Conservation (phyloP, 2,888 invertebrate genomes). For the Phanerotoma sp. region DNA sequence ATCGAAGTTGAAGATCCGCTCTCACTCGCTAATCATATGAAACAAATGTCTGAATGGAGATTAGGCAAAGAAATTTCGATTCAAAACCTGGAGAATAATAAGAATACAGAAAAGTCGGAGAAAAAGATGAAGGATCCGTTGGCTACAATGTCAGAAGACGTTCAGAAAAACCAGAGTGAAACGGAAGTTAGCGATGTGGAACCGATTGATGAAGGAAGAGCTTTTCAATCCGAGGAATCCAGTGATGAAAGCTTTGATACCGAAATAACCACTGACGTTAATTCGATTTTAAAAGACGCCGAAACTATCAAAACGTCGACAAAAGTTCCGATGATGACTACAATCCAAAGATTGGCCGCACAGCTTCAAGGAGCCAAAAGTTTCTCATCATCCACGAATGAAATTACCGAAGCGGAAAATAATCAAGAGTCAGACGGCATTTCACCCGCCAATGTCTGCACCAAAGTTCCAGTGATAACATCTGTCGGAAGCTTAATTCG, state of each 20-base stretch:
- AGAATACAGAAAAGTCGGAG: constrained; percentile 33
- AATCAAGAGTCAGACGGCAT: constrained; percentile 14
- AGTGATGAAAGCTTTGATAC: constrained; percentile 48
- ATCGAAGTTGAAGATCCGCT: not conserved
- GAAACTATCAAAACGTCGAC: constrained; percentile 41
- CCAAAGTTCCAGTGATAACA: constrained; percentile 37
- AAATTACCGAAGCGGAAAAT: not conserved
- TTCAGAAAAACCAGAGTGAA: constrained; percentile 38
- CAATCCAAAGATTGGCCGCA: constrained; percentile 54
- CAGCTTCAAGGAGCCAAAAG: constrained; percentile 47
- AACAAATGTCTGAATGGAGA: not conserved
- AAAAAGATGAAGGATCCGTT: constrained; percentile 42
- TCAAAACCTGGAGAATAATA: constrained; percentile 13
- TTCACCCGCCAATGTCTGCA: no score
- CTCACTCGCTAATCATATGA: no score
- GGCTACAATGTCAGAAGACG: constrained; percentile 29
- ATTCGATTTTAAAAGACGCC: constrained; percentile 46
- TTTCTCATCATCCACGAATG: constrained; percentile 8
- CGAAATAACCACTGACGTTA: constrained; percentile 45
- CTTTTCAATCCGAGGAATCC: constrained; percentile 45
- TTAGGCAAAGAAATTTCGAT: not conserved
- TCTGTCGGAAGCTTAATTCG: constrained; percentile 31
- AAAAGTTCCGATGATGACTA: constrained; percentile 49
- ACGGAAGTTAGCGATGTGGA: constrained; percentile 41
- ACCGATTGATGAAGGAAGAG: constrained; percentile 23